Evolutionary conservation across 2,797 vertebrate genomes (phyloP).

Genomic region (Squalus acanthias): DNA sequence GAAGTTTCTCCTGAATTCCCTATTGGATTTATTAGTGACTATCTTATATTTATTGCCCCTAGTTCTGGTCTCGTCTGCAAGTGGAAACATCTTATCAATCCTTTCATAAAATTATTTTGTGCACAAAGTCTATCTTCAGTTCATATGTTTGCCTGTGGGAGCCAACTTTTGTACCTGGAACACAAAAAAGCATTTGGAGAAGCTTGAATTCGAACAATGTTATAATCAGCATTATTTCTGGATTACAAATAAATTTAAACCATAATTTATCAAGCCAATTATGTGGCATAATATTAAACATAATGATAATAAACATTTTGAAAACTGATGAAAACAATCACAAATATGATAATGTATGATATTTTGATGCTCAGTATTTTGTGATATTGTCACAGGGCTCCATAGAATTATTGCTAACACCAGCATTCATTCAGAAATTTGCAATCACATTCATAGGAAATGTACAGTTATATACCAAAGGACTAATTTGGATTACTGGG

Average conservation of each 20-base stretch:
- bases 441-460: neutral
- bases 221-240: neutral
- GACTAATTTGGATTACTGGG: neutral
- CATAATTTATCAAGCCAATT: neutral
- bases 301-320: neutral
- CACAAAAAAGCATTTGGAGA: neutral
- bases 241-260: neutral
- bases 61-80: neutral
- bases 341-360: neutral
- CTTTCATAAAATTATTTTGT: neutral
- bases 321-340: neutral
- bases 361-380: neutral
- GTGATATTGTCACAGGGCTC: neutral
- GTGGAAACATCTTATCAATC: neutral
- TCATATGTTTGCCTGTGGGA: neutral
- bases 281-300: neutral
- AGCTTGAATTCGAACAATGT: neutral
- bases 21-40: neutral
- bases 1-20: neutral
- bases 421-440: neutral
- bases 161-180: neutral
- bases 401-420: neutral
- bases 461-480: neutral
- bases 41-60: neutral
- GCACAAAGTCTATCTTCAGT: neutral